phyloP scores from a whole-genome alignment of 2,113 vertebrate species.

The Neoarius graeffei region DNA sequence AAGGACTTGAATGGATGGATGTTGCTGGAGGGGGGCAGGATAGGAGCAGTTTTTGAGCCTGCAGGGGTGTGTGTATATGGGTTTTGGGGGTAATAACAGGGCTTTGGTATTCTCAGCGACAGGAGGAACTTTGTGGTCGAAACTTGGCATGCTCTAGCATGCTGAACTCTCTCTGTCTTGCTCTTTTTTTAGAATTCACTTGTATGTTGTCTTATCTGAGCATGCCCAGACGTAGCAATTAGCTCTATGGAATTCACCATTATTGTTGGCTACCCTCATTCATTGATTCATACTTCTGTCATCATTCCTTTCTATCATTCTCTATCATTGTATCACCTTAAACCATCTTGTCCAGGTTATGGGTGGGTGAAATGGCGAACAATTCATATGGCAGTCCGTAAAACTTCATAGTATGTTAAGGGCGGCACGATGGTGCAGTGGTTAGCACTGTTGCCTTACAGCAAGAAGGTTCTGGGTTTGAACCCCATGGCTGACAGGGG shows the following conservation, averaged over 20 bases:
- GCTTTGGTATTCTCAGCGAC: slow-evolving; percentile 68
- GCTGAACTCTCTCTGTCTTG: slow-evolving; percentile 58
- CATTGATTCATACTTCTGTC: slow-evolving; percentile 1
- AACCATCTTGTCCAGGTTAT: neutral
- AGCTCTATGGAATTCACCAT: slow-evolving; percentile 44
- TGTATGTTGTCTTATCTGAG: slow-evolving; percentile 37
- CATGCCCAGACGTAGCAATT: slow-evolving; percentile 38
- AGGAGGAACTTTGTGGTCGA: slow-evolving; percentile 75
- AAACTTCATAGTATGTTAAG: too few species aligned
- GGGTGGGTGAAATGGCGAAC: neutral
- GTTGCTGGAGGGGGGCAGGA: slow-evolving; percentile 49
- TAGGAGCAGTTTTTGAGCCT: slow-evolving; percentile 61
- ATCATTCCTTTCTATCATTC: slow-evolving; percentile 29
- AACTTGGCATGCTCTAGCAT: slow-evolving; percentile 73
- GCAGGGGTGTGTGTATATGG: slow-evolving; percentile 53
- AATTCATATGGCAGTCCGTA: neutral
- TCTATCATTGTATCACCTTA: slow-evolving; percentile 19
- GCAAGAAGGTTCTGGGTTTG: too few species aligned
- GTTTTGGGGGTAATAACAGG: slow-evolving; percentile 74
- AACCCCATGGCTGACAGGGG: too few species aligned
- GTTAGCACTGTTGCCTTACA: too few species aligned
- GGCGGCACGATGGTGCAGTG: too few species aligned
- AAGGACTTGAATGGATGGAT: slow-evolving; percentile 8
- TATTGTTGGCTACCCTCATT: slow-evolving; percentile 6
- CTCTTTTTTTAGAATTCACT: slow-evolving; percentile 43